Percentiles rank a stretch among this genome's conserved stretches.
Evolutionary conservation across 2,888 invertebrate species (phyloP).

Genomic region (Troilus luridus): DNA sequence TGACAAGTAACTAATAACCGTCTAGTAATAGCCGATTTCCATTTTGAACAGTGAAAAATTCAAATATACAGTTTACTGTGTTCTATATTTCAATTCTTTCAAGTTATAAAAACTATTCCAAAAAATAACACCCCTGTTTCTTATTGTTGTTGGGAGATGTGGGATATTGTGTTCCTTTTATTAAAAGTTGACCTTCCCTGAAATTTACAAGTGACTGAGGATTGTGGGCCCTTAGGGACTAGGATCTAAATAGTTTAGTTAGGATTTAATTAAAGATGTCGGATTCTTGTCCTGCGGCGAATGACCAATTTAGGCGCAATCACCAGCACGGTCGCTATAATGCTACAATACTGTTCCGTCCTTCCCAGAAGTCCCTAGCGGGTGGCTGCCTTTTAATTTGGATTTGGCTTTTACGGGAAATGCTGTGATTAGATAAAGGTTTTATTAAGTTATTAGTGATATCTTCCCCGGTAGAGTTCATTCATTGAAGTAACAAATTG

Average conservation of each 20-base stretch:
- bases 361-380: too few relatives aligned
- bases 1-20: too few relatives aligned
- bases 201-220: neutral
- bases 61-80: too few relatives aligned
- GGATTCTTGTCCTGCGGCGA: neutral
- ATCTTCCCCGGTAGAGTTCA: too few relatives aligned
- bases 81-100: too few relatives aligned
- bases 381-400: neutral
- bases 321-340: neutral
- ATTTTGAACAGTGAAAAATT: too few relatives aligned
- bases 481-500: too few relatives aligned
- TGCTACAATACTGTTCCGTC: neutral
- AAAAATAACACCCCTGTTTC: neutral
- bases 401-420: neutral
- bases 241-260: neutral
- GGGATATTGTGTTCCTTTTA: neutral
- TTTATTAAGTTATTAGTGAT: too few relatives aligned
- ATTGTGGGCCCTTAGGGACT: neutral
- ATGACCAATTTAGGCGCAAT: constrained; percentile 1
- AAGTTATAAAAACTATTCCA: too few relatives aligned
- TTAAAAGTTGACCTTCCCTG: neutral
- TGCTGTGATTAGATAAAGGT: neutral
- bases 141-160: neutral
- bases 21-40: too few relatives aligned
- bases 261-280: constrained; percentile 22